Percentiles rank a stretch among this genome's conserved stretches.
Conservation (phyloP, 2,113 vertebrate genomes). For the Dendrocopos noguchii region DNA sequence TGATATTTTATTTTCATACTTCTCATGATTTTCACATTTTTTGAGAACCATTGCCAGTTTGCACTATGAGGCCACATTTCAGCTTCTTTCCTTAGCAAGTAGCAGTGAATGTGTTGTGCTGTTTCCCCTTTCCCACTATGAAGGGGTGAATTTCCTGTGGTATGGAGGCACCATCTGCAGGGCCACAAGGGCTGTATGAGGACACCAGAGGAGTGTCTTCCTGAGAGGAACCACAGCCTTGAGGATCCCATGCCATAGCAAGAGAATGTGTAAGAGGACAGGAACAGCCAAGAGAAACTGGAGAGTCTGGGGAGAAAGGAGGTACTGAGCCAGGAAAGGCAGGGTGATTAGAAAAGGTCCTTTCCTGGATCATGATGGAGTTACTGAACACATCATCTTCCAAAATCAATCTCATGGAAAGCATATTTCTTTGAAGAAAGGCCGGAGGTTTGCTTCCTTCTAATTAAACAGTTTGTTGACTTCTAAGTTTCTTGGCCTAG, state of each 20-base stretch:
- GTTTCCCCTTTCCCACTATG: not conserved
- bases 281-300: accelerated
- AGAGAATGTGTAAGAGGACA: not conserved
- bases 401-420: not conserved
- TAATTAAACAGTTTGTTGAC: not conserved
- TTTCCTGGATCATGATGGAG: not conserved
- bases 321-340: not conserved
- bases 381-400: not conserved
- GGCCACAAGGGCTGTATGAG: not conserved
- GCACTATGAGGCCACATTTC: accelerated
- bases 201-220: not conserved
- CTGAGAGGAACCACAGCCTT: accelerated
- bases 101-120: accelerated
- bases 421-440: not conserved
- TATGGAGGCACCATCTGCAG: accelerated
- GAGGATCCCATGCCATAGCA: not conserved
- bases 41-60: not conserved
- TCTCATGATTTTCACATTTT: accelerated
- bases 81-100: not conserved
- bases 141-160: not conserved
- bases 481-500: not conserved
- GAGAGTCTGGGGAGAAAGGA: accelerated
- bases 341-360: accelerated
- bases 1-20: not conserved
- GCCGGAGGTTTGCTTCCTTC: not conserved